phyloP scores from a whole-genome alignment of 1,140 invertebrate genomes.

The Meloidogyne floridensis region DNA sequence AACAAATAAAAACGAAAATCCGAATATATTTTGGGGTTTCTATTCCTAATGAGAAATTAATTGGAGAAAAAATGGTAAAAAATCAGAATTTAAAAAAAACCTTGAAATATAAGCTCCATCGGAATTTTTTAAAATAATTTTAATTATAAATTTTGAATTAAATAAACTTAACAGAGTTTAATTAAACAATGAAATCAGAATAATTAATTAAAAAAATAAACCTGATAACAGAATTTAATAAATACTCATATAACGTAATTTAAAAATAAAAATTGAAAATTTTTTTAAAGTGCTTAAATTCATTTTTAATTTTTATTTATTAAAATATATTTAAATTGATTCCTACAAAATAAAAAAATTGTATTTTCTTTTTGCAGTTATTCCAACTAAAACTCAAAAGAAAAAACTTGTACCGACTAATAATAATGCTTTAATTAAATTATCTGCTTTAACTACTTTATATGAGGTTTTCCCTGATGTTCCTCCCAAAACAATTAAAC shows the following conservation, averaged over 20 bases:
- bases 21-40: neutral
- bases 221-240: neutral
- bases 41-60: neutral
- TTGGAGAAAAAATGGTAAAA: neutral
- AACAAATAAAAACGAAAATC: neutral
- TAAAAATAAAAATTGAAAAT: too few relatives aligned
- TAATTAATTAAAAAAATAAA: neutral
- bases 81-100: neutral
- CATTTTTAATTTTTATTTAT: too few relatives aligned
- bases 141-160: too few relatives aligned
- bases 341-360: too few relatives aligned
- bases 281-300: too few relatives aligned
- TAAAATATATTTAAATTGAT: too few relatives aligned
- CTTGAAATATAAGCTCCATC: too few relatives aligned
- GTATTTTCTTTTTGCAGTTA: too few relatives aligned
- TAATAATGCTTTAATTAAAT: neutral
- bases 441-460: slow-evolving; percentile 4
- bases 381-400: neutral
- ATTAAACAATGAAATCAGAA: neutral
- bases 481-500: neutral
- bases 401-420: neutral
- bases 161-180: neutral
- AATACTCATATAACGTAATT: too few relatives aligned
- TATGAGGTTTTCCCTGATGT: neutral
- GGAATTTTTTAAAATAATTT: too few relatives aligned